phyloP scores from a whole-genome alignment of 1,140 invertebrate genomes.

The Nasonia giraulti region DNA sequence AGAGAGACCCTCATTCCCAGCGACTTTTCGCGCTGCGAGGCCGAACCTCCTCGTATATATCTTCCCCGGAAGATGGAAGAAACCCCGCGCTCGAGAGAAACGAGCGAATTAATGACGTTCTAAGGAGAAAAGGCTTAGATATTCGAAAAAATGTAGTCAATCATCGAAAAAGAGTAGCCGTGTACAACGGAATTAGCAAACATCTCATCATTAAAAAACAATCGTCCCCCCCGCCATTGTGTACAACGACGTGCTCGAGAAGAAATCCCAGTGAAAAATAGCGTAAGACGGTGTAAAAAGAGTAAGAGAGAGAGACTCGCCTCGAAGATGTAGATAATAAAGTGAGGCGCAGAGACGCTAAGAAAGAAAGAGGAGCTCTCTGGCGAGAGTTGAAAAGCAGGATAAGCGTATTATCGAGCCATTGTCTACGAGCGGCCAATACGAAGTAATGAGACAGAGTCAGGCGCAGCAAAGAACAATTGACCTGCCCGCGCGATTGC shows the following conservation, averaged over 20 bases:
- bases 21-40: conserved; percentile 35
- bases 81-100: neutral
- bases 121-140: too few species aligned
- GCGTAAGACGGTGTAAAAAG: neutral
- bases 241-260: neutral
- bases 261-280: neutral
- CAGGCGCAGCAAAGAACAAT: conserved; percentile 68
- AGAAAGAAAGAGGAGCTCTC: neutral
- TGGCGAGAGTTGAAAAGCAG: conserved; percentile 25
- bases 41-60: neutral
- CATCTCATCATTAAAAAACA: too few species aligned
- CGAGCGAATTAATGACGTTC: conserved; percentile 9
- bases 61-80: neutral
- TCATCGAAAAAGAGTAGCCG: too few species aligned
- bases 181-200: too few species aligned
- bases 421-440: conserved; percentile 72
- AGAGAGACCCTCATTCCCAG: conserved; percentile 9
- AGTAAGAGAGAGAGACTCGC: neutral
- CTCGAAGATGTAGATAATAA: conserved; percentile 8
- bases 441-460: conserved; percentile 72
- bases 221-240: too few species aligned
- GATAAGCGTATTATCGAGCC: conserved; percentile 70
- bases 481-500: conserved; percentile 42
- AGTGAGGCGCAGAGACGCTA: neutral
- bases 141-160: too few species aligned